Conservation (phyloP, 2,888 invertebrate genomes). For the Oxystoma pomonae region DNA sequence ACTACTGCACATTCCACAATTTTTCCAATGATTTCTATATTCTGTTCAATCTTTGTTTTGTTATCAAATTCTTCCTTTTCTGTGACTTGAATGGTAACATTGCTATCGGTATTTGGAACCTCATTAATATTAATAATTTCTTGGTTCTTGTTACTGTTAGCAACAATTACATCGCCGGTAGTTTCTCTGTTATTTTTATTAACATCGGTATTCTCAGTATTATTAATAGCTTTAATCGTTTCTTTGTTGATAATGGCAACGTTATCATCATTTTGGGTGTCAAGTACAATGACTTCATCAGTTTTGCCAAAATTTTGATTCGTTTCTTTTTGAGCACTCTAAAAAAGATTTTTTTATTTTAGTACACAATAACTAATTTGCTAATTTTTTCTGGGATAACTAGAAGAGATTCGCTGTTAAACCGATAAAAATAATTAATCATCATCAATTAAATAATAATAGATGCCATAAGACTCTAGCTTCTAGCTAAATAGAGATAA, state of each 20-base stretch:
- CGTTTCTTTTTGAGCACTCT: background rate
- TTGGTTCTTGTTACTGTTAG: background rate
- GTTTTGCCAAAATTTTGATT: no score
- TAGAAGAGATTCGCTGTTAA: background rate
- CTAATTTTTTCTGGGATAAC: background rate
- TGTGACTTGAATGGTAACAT: background rate
- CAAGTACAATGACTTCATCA: background rate
- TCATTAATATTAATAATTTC: background rate
- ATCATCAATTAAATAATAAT: no score
- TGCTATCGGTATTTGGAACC: background rate
- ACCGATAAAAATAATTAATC: no score
- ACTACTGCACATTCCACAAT: no score
- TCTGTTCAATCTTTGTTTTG: background rate
- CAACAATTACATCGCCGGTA: background rate
- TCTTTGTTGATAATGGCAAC: no score
- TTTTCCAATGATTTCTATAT: no score
- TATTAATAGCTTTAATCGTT: no score
- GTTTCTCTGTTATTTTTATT: background rate
- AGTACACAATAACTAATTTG: background rate
- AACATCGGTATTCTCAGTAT: no score
- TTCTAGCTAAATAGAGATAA: no score
- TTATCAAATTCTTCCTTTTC: background rate
- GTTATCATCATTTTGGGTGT: no score
- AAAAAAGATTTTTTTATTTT: background rate
- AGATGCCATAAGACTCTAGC: background rate